phyloP scores from a whole-genome alignment of 2,888 invertebrate genomes.

The Philereme transversata region DNA sequence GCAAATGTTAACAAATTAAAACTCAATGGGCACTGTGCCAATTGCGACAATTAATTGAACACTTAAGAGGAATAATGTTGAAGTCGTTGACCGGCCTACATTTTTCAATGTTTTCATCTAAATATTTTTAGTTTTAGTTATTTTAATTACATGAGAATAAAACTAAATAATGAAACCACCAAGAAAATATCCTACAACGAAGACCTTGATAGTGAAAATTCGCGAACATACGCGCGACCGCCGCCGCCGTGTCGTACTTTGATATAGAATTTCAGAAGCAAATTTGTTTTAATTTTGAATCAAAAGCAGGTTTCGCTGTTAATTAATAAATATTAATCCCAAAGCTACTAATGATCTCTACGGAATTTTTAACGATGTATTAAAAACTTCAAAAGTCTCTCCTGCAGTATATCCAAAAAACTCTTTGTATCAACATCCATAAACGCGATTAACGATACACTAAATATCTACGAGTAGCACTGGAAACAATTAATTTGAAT shows the following conservation, averaged over 20 bases:
- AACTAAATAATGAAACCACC: neutral
- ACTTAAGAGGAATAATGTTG: constrained; percentile 41
- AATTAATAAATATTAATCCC: constrained; percentile 11
- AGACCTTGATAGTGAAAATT: no score
- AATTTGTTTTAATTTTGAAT: neutral
- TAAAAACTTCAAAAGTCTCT: constrained; percentile 24
- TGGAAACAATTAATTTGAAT: constrained; percentile 46
- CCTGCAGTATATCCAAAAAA: constrained; percentile 25
- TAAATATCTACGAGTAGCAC: constrained; percentile 46
- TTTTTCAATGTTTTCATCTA: constrained; percentile 38
- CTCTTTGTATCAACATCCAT: constrained; percentile 44
- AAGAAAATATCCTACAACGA: constrained; percentile 1
- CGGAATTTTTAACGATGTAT: constrained; percentile 7
- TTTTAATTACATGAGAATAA: neutral
- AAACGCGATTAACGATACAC: constrained; percentile 54
- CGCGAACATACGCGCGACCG: no score
- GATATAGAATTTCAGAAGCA: neutral
- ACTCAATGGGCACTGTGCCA: constrained; percentile 61
- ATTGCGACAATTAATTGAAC: constrained; percentile 56
- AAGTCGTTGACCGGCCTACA: constrained; percentile 56
- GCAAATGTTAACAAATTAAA: constrained; percentile 51
- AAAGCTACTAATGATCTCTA: constrained; percentile 18
- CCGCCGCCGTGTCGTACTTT: no score
- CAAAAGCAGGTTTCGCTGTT: neutral
- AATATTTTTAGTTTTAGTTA: constrained; percentile 22